Evolutionary conservation across 2,888 invertebrate species (phyloP).

Genomic region (Rhyacophila evoluta): DNA sequence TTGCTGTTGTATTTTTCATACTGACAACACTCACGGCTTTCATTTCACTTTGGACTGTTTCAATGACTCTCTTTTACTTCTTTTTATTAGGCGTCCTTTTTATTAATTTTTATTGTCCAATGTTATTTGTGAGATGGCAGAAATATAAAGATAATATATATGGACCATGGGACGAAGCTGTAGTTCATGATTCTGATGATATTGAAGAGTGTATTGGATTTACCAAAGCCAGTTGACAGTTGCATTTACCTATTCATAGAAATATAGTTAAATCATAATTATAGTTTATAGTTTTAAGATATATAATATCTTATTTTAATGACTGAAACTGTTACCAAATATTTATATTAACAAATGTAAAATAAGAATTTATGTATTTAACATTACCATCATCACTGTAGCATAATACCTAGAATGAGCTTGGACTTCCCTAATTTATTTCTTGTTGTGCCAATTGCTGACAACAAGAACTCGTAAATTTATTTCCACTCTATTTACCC

Average conservation of each 20-base stretch:
- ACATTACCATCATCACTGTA: too few relatives aligned
- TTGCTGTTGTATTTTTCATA: slow-evolving; percentile 69
- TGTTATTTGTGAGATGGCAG: slow-evolving; percentile 81
- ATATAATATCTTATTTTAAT: slow-evolving; percentile 2
- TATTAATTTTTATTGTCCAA: slow-evolving; percentile 80
- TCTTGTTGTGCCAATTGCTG: too few relatives aligned
- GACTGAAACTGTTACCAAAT: background rate
- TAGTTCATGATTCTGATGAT: slow-evolving; percentile 75
- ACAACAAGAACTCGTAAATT: too few relatives aligned
- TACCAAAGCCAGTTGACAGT: background rate
- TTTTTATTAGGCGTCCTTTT: slow-evolving; percentile 74
- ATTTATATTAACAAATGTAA: background rate
- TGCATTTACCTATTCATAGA: slow-evolving; percentile 4
- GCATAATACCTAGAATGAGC: too few relatives aligned
- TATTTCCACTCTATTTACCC: too few relatives aligned
- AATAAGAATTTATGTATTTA: too few relatives aligned
- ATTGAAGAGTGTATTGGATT: slow-evolving; percentile 57
- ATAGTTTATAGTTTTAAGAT: background rate
- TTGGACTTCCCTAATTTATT: too few relatives aligned
- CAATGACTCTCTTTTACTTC: slow-evolving; percentile 70
- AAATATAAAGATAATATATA: slow-evolving; percentile 91
- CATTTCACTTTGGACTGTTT: slow-evolving; percentile 69
- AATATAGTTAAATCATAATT: slow-evolving; percentile 10
- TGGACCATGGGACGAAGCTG: slow-evolving; percentile 98
- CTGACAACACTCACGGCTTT: slow-evolving; percentile 68